phyloP scores from a whole-genome alignment of 2,888 invertebrate genomes.

The Mythimna loreyi region DNA sequence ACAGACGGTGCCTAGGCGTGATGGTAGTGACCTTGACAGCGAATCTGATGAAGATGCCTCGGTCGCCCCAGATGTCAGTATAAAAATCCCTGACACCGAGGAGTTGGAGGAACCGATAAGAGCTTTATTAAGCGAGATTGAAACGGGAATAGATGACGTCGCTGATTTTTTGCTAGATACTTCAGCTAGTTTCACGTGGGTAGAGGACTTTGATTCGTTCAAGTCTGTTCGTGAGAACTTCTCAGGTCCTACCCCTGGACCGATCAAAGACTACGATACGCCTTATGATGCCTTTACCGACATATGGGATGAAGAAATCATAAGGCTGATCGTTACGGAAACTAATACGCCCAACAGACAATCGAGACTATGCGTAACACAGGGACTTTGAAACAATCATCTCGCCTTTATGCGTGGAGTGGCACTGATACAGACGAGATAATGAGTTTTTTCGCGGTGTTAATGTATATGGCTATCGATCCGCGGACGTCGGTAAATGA shows the following conservation, averaged over 20 bases:
- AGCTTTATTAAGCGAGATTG: background rate
- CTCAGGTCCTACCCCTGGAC: background rate
- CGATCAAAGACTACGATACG: background rate
- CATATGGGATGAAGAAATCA: background rate
- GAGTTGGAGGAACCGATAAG: background rate
- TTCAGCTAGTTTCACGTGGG: background rate
- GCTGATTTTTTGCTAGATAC: background rate
- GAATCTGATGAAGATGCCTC: background rate
- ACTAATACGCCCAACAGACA: slow-evolving; percentile 56
- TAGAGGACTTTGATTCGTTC: background rate
- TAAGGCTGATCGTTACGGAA: slow-evolving; percentile 41
- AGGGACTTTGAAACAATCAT: slow-evolving; percentile 20
- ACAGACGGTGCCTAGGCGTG: background rate
- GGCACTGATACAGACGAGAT: slow-evolving; percentile 55
- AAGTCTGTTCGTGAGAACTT: slow-evolving; percentile 1
- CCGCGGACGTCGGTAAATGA: slow-evolving; percentile 35
- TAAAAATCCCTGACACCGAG: background rate
- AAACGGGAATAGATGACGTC: background rate
- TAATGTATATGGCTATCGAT: slow-evolving; percentile 51
- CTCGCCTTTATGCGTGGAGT: slow-evolving; percentile 52
- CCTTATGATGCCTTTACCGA: background rate
- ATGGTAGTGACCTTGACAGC: background rate
- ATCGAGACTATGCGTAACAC: slow-evolving; percentile 27
- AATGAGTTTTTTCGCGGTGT: slow-evolving; percentile 48
- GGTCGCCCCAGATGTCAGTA: background rate